These are phyloP conservation scores for Graptemys geographica DNA, from an alignment of 2,797 vertebrate species.

Conservation along the genomic window DNA sequence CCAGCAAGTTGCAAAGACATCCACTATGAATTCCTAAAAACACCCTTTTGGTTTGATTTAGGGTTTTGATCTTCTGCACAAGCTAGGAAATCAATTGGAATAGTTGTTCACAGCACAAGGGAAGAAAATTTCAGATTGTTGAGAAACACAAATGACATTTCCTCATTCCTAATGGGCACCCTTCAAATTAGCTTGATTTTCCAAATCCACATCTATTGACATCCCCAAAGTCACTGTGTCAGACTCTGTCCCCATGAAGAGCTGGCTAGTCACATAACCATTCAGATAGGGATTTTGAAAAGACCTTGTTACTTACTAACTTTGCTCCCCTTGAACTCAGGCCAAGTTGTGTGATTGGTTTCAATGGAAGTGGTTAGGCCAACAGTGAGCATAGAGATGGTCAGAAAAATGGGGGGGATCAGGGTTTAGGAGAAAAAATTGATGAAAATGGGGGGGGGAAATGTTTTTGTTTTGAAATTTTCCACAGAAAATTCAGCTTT, in stretches of 20 bases:
- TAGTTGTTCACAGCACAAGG: constrained; percentile 1
- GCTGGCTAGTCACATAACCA: background rate
- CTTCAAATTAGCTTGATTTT: background rate
- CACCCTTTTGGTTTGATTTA: constrained; percentile 50
- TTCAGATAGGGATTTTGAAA: background rate
- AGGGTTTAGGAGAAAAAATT: background rate
- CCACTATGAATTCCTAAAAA: constrained; percentile 13
- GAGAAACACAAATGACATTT: background rate
- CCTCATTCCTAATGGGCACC: background rate
- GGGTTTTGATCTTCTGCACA: constrained; percentile 11
- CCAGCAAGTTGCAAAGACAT: constrained; percentile 20
- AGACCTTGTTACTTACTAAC: background rate
- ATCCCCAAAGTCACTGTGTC: background rate
- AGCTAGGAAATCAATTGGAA: constrained; percentile 41
- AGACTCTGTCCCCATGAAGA: background rate
- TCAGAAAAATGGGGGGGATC: background rate
- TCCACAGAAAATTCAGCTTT: background rate
- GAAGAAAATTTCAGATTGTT: background rate
- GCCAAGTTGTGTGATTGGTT: background rate
- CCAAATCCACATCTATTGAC: background rate
- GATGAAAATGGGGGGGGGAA: background rate
- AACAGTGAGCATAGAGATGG: background rate
- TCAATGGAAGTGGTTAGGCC: background rate
- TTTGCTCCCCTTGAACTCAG: background rate
- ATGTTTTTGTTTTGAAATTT: background rate